These are phyloP conservation scores for Erinaceus europaeus DNA, from an alignment of 2,113 vertebrate species.

Conservation along the genomic window DNA sequence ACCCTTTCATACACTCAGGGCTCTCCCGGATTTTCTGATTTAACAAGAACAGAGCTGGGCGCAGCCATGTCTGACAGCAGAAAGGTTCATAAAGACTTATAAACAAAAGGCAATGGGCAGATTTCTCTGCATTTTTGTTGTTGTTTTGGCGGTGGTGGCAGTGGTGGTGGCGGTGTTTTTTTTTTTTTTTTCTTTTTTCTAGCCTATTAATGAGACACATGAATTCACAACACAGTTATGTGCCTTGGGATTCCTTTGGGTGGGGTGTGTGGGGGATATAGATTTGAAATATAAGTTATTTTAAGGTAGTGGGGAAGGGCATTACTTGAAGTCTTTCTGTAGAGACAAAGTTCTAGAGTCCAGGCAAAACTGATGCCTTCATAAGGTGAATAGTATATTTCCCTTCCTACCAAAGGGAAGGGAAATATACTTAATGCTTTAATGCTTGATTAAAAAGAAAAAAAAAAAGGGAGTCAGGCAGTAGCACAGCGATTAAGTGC, in stretches of 20 bases:
- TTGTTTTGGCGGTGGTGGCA: not conserved
- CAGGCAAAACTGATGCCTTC: slow-evolving; percentile 8
- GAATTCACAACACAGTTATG: not conserved
- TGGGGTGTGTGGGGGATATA: not conserved
- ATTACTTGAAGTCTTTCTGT: not conserved
- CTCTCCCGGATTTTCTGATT: not conserved
- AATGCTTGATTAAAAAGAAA: too few species aligned
- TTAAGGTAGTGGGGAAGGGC: not conserved
- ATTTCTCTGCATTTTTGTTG: not conserved
- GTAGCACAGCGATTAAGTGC: too few species aligned
- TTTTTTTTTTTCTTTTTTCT: too few species aligned
- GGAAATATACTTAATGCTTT: too few species aligned
- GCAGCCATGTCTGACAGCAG: not conserved
- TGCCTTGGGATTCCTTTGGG: not conserved
- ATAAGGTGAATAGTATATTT: not conserved
- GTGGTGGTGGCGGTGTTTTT: too few species aligned
- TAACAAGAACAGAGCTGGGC: not conserved
- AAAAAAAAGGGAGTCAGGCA: too few species aligned
- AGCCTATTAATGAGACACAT: not conserved
- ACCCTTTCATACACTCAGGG: slow-evolving; percentile 58
- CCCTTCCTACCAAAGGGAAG: slow-evolving; percentile 24
- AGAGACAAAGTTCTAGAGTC: not conserved
- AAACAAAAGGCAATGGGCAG: not conserved
- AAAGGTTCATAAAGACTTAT: not conserved
- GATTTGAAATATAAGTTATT: not conserved